A percentile compares a stretch with the other conserved stretches of the same genome.
These are phyloP conservation scores for Tetrao urogallus DNA, from an alignment of 2,113 vertebrate genomes.

Conservation along the genomic window DNA sequence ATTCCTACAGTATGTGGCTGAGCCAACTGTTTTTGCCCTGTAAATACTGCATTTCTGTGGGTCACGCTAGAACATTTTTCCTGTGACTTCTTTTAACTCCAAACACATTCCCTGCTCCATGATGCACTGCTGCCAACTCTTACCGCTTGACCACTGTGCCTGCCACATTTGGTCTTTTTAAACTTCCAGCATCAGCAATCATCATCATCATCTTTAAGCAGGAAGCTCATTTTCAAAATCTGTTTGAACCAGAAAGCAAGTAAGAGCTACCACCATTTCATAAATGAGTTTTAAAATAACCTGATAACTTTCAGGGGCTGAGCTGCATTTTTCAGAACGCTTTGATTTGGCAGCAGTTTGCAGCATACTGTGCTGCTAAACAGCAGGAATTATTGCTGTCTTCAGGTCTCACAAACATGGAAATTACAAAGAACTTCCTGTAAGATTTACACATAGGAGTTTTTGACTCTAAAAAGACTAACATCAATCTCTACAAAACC, in stretches of 20 bases:
- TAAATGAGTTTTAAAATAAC: neutral
- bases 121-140: neutral
- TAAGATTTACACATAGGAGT: neutral
- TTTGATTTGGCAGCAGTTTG: neutral
- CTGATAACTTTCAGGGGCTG: neutral
- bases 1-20: neutral
- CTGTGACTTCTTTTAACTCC: neutral
- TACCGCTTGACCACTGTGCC: neutral
- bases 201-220: neutral
- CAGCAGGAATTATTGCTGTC: neutral
- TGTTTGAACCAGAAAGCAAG: neutral
- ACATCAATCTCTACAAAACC: neutral
- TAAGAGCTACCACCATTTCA: neutral
- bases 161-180: neutral
- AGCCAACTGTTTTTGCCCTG: neutral
- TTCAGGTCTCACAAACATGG: neutral
- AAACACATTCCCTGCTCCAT: neutral
- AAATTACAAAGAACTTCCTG: neutral
- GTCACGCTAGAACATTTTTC: neutral
- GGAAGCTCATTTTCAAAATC: neutral
- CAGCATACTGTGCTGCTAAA: accelerated
- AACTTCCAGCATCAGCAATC: neutral
- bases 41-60: neutral
- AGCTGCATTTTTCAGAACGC: neutral
- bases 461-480: neutral